Evolutionary conservation across 1,140 invertebrate species (phyloP), one percentile per base, ranked within the genome.

Genomic region (Drosophila seguyi): DNA sequence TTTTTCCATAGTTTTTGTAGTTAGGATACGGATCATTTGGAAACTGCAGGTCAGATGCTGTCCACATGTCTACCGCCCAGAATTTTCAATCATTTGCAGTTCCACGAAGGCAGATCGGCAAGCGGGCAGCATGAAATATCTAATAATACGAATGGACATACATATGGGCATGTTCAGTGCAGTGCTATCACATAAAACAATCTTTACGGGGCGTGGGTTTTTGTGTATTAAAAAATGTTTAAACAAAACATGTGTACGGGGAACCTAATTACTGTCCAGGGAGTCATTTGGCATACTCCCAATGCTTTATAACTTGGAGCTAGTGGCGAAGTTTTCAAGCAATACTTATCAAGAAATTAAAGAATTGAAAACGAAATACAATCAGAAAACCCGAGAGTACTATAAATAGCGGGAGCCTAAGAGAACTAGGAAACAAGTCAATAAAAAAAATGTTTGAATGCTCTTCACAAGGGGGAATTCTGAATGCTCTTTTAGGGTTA

Each of bases 171-270:
- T 62, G 18, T 42, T 34, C 34, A 42, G 22, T 14, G 48, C 29
- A 66, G 18, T 27, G 59, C 81, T 87, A 88, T 87, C 84, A 29
- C 61, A 45, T 52, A 42, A 66, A 74, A 76, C 53, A 56, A 88
- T 87, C 68, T 82, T 78, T 68, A 53, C 57, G 77, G 72, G 67
- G 75, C 82, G 84, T 82, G 39, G 53, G 53, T 47, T 59, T 65
- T 67, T 65, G 20, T 50, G 31, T 53, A 38, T 41, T 50, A 27
- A 18, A 39, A 29, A 25, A 11, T 27, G 25, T 45, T 56, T 14
- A 18, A 59, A 27, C 44, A 61, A 48, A 78, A 71, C 75, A 78
- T 71, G 45, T 78, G 75, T 38, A 22, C 36, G 52, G 25, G 1
- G 14, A 39, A 36, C 29, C 39, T 45, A 60, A 45, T 58, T 58